Percentiles rank a stretch among this genome's conserved stretches.
Conservation (phyloP, 2,888 invertebrate species). For the Ectropis crepuscularia region DNA sequence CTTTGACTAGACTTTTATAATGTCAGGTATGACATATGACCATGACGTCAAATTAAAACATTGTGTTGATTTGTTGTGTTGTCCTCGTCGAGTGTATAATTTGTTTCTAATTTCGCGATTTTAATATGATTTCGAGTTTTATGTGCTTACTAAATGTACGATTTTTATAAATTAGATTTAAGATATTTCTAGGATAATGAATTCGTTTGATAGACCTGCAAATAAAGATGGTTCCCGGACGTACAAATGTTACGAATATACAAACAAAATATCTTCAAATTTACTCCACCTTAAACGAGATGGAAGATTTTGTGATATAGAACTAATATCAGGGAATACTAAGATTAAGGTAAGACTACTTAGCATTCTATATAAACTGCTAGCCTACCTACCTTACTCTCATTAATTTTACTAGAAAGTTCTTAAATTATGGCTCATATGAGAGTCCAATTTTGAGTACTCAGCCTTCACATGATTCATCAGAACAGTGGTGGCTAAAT, state of each 20-base stretch:
- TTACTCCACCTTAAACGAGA: conserved; percentile 90
- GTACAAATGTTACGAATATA: conserved; percentile 83
- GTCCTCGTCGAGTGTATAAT: background rate
- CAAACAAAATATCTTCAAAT: conserved; percentile 88
- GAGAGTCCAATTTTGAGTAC: too few relatives aligned
- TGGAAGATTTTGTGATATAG: conserved; percentile 93
- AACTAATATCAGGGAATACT: conserved; percentile 90
- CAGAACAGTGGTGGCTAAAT: too few relatives aligned
- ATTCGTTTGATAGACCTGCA: conserved; percentile 64
- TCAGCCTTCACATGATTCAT: too few relatives aligned
- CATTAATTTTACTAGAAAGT: too few relatives aligned
- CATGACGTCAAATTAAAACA: too few relatives aligned
- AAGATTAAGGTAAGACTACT: conserved; percentile 84
- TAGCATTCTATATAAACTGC: too few relatives aligned
- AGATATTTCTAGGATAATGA: conserved; percentile 34
- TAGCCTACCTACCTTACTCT: too few relatives aligned
- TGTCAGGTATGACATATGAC: too few relatives aligned
- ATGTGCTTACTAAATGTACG: too few relatives aligned
- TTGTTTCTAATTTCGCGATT: background rate
- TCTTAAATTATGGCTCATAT: too few relatives aligned
- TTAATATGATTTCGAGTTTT: too few relatives aligned
- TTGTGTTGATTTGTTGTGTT: background rate
- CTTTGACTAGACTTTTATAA: too few relatives aligned
- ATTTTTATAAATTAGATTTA: background rate
- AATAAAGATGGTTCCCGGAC: conserved; percentile 75